Conservation (phyloP, 2,888 invertebrate genomes). For the Clostera curtula region DNA sequence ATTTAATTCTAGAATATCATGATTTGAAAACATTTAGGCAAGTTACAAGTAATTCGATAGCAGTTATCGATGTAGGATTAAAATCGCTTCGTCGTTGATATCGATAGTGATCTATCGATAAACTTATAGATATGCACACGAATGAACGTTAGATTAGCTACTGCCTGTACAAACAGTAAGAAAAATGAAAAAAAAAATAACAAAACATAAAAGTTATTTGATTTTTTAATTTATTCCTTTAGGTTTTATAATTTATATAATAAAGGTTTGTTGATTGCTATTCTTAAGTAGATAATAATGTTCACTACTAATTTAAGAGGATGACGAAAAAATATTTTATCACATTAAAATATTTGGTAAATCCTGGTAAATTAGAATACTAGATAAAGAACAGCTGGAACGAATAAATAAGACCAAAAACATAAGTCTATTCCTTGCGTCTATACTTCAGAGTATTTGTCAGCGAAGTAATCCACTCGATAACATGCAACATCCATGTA, state of each 20-base stretch:
- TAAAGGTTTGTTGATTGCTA: no score
- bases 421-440: not conserved
- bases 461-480: constrained; percentile 22
- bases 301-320: no score
- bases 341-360: no score
- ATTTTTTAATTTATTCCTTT: no score
- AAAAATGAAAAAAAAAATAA: no score
- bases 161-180: constrained; percentile 13
- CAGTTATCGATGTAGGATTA: constrained; percentile 47
- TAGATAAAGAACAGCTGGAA: no score
- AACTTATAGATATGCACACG: constrained; percentile 25
- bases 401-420: no score
- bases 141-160: constrained; percentile 15
- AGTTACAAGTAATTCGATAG: constrained; percentile 29
- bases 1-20: constrained; percentile 26
- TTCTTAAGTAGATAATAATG: no score
- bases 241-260: no score
- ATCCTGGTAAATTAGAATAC: no score
- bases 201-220: no score
- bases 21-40: constrained; percentile 31
- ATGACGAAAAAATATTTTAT: no score
- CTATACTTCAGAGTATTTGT: constrained; percentile 1
- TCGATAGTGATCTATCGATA: constrained; percentile 51
- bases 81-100: constrained; percentile 39
- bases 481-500: constrained; percentile 45